Evolutionary conservation across 2,888 invertebrate genomes (phyloP), one percentile per base, ranked within the genome.

Genomic region (Dynastes hyllus): DNA sequence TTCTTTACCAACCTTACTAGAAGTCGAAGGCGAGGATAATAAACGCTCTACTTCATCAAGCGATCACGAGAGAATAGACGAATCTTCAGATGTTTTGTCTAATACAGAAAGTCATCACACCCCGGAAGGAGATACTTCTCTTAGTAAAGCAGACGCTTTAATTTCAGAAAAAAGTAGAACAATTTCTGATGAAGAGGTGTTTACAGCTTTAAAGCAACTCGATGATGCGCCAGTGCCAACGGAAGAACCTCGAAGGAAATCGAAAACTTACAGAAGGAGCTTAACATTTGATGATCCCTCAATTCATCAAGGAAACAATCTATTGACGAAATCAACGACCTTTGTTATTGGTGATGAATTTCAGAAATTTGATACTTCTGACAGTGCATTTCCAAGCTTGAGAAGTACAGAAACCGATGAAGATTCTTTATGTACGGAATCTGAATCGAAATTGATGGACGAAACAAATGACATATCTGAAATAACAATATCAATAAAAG

Each of bases 11-110:
- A 79, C 79, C 22, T 22, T 77, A 55, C 9, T 78, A 37, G 79
- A 80, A 78, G 81, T 75, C 8, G 77, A 79, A 45, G 78, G 65
- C 22, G 73, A 78, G 32, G 73, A 73, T 22, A 67, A 55, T 27
- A 75, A 75, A 66, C 53, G 77, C 61, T 32, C 50, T 55, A 16
- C 51, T n/a, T 32, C 13, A 6, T 58, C 66, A n/a, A 22, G 13
- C 13, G 66, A 76, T 37, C 29, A 37, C n/a, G 55, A 32, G 16
- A 71, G 8, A 16, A 67, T 22, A 8, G 51, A 61, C 13, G 37
- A 67, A 65, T 45, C 45, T 58, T 50, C 29, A 61, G 22, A 11
- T 32, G 11, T 32, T 5, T 5, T 27, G 4, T 53, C 27, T 11
- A 66, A 51, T 11, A n/a, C 29, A 4, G 76, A 76, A 27, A 40